Evolutionary conservation across 2,797 vertebrate species (phyloP).

Genomic region (Oceanodroma leucorhoa): DNA sequence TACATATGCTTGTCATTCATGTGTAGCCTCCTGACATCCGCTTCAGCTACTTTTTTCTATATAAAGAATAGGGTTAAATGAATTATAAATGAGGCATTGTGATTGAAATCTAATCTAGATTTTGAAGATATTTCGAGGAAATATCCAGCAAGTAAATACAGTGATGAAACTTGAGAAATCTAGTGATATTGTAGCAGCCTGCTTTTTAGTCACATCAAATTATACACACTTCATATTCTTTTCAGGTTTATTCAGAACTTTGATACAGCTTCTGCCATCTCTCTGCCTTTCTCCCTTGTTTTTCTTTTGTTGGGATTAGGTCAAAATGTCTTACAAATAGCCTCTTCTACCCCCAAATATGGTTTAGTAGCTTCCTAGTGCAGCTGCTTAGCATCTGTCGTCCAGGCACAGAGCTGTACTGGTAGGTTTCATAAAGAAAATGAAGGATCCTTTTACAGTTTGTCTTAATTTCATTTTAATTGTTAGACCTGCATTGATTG

Average conservation of each 20-base stretch:
- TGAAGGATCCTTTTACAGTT: conserved; percentile 11
- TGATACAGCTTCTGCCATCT: not conserved
- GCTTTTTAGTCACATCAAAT: not conserved
- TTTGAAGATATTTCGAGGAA: not conserved
- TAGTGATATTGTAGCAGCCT: not conserved
- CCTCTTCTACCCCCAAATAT: not conserved
- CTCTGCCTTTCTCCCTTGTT: not conserved
- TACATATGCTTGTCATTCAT: conserved; percentile 11
- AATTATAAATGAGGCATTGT: conserved; percentile 48
- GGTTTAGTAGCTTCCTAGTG: conserved; percentile 31
- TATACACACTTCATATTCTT: not conserved
- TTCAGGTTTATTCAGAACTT: not conserved
- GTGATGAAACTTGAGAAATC: not conserved
- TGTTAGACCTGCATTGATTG: conserved; percentile 7
- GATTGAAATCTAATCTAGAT: conserved; percentile 47
- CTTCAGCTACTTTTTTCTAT: conserved; percentile 34
- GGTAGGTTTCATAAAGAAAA: conserved; percentile 43
- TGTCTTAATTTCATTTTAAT: conserved; percentile 49
- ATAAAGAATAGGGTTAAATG: conserved; percentile 39
- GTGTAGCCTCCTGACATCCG: not conserved
- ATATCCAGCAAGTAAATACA: not conserved
- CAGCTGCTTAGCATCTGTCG: conserved; percentile 40
- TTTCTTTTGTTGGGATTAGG: not conserved
- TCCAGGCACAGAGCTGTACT: conserved; percentile 4
- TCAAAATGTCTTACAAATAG: conserved; percentile 6